Evolutionary conservation across 2,888 invertebrate species (phyloP), one percentile per base, ranked within the genome.

Genomic region (Tineola bisselliella): DNA sequence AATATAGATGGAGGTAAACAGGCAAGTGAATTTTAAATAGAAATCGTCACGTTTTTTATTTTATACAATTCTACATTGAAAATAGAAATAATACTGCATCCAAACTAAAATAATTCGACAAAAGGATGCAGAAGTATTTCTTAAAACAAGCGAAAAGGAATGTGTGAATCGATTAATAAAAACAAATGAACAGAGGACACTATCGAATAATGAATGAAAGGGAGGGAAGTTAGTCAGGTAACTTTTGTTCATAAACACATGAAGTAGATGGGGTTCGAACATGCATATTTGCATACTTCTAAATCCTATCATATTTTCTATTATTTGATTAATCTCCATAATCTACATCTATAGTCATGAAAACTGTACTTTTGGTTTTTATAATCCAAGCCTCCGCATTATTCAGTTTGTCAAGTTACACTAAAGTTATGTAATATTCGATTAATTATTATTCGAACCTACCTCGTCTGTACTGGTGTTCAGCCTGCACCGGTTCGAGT

Each of bases 241-340:
- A 86, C 83, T 83, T 18, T 61, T 87, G 86, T 86, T 87, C 84
- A 87, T 83, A 77, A 86, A 86, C 87, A 87, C 87, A 87, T 87
- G 87, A 87, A 86, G 82, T 87, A 83, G 74, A 59, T 76, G 76
- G 79, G 81, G 73, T 73, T 70, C 65, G 65, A 68, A 69, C 87
- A 87, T 87, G 87, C 87, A 79, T 69, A 69, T 73, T 74, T 74
- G 77, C 79, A 77, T 77, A 74, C 76, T 74, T 71, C 81, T 83
- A 80, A 69, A 66, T 72, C 74, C 70, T 75, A 74, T 75, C 73
- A 66, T 73, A 71, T 66, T 33, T 56, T 61, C 75, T 77, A 77
- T 75, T 66, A 65, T 66, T 66, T 67, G 12, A 57, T 59, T n/a
- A 33, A 69, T 66, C n/a, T 68, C 67, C 63, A 67, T 63, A 66